A percentile compares a stretch with the other conserved stretches of the same genome.
Evolutionary conservation across 2,888 invertebrate genomes (phyloP).

Genomic region (Nemotelus pantherinus): DNA sequence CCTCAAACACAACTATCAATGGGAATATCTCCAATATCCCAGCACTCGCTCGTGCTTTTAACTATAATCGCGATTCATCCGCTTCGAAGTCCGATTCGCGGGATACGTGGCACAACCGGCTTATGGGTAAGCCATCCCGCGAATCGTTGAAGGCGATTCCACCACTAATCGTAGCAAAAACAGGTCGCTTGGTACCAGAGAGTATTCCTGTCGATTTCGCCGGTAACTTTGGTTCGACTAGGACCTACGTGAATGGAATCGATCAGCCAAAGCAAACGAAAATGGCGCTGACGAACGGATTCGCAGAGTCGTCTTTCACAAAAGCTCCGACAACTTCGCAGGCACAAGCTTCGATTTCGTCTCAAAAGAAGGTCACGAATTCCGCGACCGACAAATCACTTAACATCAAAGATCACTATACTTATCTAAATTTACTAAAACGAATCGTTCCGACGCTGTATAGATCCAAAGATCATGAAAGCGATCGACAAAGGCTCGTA

Average conservation of each 20-base stretch:
- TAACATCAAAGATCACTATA: conserved; percentile 69
- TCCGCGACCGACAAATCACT: conserved; percentile 66
- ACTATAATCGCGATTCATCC: not conserved
- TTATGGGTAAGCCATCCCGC: not conserved
- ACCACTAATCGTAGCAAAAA: conserved; percentile 55
- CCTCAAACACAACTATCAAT: not conserved
- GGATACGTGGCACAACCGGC: conserved; percentile 28
- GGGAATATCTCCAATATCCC: conserved; percentile 23
- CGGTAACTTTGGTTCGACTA: not conserved
- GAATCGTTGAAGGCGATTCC: conserved; percentile 47
- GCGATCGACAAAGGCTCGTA: conserved; percentile 45
- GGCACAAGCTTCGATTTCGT: not conserved
- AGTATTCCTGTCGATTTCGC: conserved; percentile 7
- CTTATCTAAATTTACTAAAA: conserved; percentile 68
- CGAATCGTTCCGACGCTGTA: conserved; percentile 55
- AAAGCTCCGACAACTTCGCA: not conserved
- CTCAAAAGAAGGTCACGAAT: conserved; percentile 42
- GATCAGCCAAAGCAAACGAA: conserved; percentile 28
- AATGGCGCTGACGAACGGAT: conserved; percentile 21
- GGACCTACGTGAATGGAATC: conserved; percentile 23
- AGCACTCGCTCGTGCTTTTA: not conserved
- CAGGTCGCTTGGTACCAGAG: conserved; percentile 51
- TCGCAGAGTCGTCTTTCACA: not conserved
- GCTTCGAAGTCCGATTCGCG: not conserved
- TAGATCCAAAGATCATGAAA: conserved; percentile 47